phyloP scores from a whole-genome alignment of 2,888 invertebrate species.

The Lithophane socia region DNA sequence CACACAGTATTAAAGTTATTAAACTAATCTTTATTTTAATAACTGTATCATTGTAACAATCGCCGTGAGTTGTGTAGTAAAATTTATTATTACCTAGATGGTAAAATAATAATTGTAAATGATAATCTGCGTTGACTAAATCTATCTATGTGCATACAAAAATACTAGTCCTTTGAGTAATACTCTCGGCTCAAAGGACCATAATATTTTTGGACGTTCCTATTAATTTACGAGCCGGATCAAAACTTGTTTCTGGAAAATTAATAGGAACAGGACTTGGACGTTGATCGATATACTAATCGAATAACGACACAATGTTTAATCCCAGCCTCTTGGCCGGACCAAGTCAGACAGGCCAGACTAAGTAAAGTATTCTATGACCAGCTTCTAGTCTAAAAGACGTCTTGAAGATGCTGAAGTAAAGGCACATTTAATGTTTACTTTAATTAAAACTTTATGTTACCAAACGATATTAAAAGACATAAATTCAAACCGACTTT shows the following conservation, averaged over 20 bases:
- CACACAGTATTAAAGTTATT: conserved; percentile 30
- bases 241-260: neutral
- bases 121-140: neutral
- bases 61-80: conserved; percentile 7
- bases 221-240: too few relatives aligned
- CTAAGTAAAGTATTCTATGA: neutral
- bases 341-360: neutral
- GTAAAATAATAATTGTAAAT: conserved; percentile 15
- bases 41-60: conserved; percentile 31
- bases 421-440: neutral
- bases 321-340: neutral
- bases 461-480: neutral
- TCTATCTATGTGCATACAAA: neutral
- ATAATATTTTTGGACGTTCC: neutral
- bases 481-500: neutral
- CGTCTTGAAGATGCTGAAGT: neutral
- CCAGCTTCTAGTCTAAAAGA: neutral
- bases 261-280: neutral
- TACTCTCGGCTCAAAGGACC: too few relatives aligned
- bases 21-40: conserved; percentile 50
- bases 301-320: neutral
- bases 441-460: neutral
- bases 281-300: too few relatives aligned
- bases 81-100: conserved; percentile 19
- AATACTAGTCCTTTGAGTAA: conserved; percentile 2